Percentiles rank a stretch among this genome's conserved stretches.
Conservation (phyloP, 2,888 invertebrate species). For the Altica lythri region DNA sequence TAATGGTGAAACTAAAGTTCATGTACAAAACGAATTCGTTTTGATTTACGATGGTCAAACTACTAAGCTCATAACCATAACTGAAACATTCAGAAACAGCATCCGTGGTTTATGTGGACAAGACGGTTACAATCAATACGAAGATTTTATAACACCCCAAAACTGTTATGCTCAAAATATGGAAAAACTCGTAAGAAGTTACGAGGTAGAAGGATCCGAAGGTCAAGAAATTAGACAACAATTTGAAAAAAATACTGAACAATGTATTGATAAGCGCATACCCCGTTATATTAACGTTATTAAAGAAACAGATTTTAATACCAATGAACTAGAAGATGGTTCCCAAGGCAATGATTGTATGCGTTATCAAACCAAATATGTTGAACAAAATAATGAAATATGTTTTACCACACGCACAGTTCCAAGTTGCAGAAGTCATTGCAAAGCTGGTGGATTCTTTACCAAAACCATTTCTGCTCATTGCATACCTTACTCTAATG, state of each 20-base stretch:
- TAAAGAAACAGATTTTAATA: constrained; percentile 35
- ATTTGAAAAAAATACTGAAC: constrained; percentile 53
- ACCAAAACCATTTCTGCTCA: constrained; percentile 58
- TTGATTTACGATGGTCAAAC: constrained; percentile 65
- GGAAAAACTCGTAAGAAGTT: constrained; percentile 63
- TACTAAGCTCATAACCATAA: constrained; percentile 52
- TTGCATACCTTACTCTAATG: constrained; percentile 51
- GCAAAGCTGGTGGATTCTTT: constrained; percentile 49
- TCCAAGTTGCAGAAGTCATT: constrained; percentile 60
- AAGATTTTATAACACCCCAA: constrained; percentile 65
- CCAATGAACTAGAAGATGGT: background rate
- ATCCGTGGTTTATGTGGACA: constrained; percentile 71
- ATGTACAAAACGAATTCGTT: constrained; percentile 60
- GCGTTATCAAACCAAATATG: constrained; percentile 60
- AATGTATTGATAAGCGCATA: constrained; percentile 47
- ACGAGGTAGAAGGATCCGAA: constrained; percentile 59
- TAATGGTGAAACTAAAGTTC: constrained; percentile 63
- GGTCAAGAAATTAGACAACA: constrained; percentile 46
- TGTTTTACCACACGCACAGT: constrained; percentile 67
- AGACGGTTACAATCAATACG: constrained; percentile 62
- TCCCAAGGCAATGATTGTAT: constrained; percentile 35
- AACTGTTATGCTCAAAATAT: constrained; percentile 62
- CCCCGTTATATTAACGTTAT: constrained; percentile 57
- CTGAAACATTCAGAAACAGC: constrained; percentile 60
- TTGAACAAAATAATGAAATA: constrained; percentile 59